These are phyloP conservation scores for Aratinga solstitialis DNA, from an alignment of 2,797 vertebrate species.

Conservation along the genomic window DNA sequence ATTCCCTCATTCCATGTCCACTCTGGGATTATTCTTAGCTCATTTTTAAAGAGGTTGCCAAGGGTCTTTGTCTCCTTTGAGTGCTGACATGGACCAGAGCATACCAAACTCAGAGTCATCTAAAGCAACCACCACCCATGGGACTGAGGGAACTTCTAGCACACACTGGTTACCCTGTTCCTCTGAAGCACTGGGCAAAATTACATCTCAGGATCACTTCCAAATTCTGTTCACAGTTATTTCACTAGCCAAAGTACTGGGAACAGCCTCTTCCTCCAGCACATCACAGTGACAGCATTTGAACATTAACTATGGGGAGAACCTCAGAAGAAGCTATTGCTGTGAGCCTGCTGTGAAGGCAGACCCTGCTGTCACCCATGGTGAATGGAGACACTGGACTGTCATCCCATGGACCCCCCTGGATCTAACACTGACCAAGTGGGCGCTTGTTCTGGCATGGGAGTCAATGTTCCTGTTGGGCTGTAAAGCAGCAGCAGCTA, in stretches of 20 bases:
- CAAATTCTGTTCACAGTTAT: neutral
- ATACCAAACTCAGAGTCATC: neutral
- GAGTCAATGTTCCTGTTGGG: neutral
- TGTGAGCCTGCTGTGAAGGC: neutral
- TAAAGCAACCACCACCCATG: neutral
- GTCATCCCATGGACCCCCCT: neutral
- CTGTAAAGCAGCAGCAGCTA: neutral
- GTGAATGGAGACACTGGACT: fast-evolving
- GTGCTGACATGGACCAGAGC: neutral
- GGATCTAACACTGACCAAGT: neutral
- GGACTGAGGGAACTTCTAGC: neutral
- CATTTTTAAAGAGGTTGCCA: neutral
- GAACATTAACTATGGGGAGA: neutral
- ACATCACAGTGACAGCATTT: neutral
- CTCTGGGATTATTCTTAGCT: neutral
- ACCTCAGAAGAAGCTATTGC: neutral
- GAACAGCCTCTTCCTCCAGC: neutral
- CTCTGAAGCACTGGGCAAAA: neutral
- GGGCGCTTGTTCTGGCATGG: neutral
- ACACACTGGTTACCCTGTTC: neutral
- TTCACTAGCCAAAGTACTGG: neutral
- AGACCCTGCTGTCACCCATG: neutral
- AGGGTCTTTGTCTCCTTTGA: neutral
- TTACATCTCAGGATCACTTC: neutral
- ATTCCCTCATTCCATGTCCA: neutral